Evolutionary conservation across 2,113 vertebrate genomes (phyloP), one percentile per base, ranked within the genome.

Genomic region (Cromileptes altivelis): DNA sequence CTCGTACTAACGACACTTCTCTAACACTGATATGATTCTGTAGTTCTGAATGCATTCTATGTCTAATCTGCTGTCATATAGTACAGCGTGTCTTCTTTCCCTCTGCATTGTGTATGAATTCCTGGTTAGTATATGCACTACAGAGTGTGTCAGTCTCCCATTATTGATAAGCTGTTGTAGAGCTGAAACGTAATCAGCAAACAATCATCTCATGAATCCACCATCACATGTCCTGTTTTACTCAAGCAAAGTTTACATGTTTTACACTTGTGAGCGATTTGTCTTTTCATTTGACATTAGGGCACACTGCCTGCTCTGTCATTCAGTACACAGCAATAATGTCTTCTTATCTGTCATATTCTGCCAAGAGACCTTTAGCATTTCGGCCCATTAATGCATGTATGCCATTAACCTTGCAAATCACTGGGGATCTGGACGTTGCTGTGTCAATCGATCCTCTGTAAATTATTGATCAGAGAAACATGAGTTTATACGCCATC

Each of bases 361-460:
- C 92, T 75, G 72, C 82, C 83, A 79, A 50, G 91, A 75, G 90
- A 95, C 93, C 92, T 93, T 88, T 88, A 69, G 85, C 87, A 62
- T 94, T 93, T 94, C 88, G 89, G 91, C 93, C 71, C 72, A 84
- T 93, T 90, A 89, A 90, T 86, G 85, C 76, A 65, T 90, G 89
- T 69, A 80, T 55, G 85, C 94, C 94, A 94, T 97, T 97, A 96
- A 95, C 94, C 94, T 78, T 80, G 76, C 52, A 49, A 92, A 87
- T 92, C 90, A 91, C 76, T 3, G 0, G 63, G 80, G 85, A 77
- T 78, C 17, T 61, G 50, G 67, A 77, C 45, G 47, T 70, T 75
- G 73, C 71, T 13, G 5, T 64, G 82, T 80, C 65, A 33, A 90
- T 92, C 84, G 56, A 25, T 84, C 52, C 67, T 67, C 71, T 87